A percentile compares a stretch with the other conserved stretches of the same genome.
These are phyloP conservation scores for Drosophila saltans DNA, from an alignment of 1,140 invertebrate species.

Conservation along the genomic window DNA sequence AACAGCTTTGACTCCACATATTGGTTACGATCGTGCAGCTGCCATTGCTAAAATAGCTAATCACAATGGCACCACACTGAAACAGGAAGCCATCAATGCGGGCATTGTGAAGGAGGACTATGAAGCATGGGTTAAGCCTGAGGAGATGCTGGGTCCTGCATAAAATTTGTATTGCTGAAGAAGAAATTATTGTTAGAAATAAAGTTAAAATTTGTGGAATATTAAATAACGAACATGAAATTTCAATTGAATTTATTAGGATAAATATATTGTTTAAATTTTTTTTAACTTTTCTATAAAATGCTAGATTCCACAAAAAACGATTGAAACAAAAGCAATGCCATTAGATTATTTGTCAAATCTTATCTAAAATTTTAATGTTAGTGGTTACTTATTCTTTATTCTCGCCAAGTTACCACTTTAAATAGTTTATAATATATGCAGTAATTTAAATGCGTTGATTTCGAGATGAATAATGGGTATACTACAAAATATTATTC, in stretches of 20 bases:
- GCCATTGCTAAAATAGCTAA: conserved; percentile 98
- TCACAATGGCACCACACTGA: conserved; percentile 94
- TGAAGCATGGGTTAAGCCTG: conserved; percentile 94
- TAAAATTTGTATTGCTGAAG: neutral
- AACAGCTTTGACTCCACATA: conserved; percentile 98
- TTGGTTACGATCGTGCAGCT: conserved; percentile 98
- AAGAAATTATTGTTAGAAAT: neutral
- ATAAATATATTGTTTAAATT: no score
- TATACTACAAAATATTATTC: no score
- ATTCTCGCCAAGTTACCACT: no score
- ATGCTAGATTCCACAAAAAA: no score
- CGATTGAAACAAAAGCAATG: no score
- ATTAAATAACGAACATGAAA: neutral
- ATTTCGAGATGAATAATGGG: no score
- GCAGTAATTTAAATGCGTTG: no score
- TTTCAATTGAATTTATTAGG: neutral
- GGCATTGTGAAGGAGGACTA: conserved; percentile 94
- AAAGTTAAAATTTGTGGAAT: conserved; percentile 1
- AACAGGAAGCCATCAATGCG: conserved; percentile 94
- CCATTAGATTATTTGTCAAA: no score
- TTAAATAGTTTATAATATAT: no score
- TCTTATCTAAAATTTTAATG: no score
- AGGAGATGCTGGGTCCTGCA: conserved; percentile 95
- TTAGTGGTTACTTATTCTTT: no score
- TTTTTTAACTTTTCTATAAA: no score